Conservation (phyloP, 1,140 invertebrate genomes). For the Sitophilus oryzae region DNA sequence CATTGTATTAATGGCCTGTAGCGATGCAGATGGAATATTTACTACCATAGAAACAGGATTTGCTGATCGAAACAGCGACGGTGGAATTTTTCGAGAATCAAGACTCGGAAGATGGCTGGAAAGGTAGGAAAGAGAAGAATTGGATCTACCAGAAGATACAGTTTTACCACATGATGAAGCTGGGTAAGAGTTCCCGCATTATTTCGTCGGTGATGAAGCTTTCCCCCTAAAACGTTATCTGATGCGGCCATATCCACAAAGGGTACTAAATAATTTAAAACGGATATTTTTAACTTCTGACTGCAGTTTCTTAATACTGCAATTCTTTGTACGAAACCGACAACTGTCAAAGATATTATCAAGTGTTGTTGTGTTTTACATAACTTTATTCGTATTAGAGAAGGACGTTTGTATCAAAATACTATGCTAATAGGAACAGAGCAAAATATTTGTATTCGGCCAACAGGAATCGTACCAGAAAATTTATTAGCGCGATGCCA, state of each 20-base stretch:
- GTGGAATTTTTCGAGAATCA: slow-evolving; percentile 13
- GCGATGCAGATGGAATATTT: slow-evolving; percentile 19
- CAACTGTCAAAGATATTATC: slow-evolving; percentile 14
- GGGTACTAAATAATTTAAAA: slow-evolving; percentile 16
- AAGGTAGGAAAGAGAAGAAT: too few species aligned
- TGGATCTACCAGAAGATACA: neutral
- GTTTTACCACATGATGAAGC: neutral
- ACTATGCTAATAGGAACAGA: neutral
- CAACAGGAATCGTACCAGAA: too few species aligned
- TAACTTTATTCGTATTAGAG: slow-evolving; percentile 17
- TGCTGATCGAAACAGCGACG: slow-evolving; percentile 22
- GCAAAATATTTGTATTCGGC: too few species aligned
- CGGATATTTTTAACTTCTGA: slow-evolving; percentile 19
- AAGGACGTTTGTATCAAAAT: neutral
- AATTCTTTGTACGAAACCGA: neutral
- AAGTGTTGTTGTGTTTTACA: slow-evolving; percentile 6
- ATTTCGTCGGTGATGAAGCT: slow-evolving; percentile 46
- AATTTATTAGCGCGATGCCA: too few species aligned
- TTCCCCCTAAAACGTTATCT: slow-evolving; percentile 43
- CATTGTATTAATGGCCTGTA: slow-evolving; percentile 12
- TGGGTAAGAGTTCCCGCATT: slow-evolving; percentile 33
- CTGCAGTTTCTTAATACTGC: slow-evolving; percentile 16
- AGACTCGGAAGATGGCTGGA: slow-evolving; percentile 11
- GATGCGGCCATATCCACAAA: slow-evolving; percentile 31
- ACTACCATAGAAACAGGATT: slow-evolving; percentile 23